These are phyloP conservation scores for Apamea crenata DNA, from an alignment of 2,888 invertebrate genomes.

Conservation along the genomic window DNA sequence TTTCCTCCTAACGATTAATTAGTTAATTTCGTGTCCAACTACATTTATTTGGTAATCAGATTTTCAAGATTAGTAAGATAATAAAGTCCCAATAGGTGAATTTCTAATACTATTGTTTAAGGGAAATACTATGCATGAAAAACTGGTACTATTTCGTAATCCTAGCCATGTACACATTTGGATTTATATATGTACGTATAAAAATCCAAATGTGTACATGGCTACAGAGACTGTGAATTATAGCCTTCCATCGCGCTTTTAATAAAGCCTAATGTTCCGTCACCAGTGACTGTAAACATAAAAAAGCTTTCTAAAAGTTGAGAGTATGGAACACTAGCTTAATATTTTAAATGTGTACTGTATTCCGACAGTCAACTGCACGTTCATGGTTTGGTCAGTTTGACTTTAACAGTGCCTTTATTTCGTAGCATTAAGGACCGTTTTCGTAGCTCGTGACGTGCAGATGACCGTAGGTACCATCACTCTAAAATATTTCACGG, in stretches of 20 bases:
- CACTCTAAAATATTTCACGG: neutral
- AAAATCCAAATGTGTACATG: no score
- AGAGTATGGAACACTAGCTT: neutral
- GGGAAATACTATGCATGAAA: neutral
- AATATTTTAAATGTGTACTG: constrained; percentile 4
- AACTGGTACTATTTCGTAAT: neutral
- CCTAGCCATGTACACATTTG: neutral
- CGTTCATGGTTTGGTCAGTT: neutral
- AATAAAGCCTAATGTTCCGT: constrained; percentile 25
- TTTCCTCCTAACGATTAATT: neutral
- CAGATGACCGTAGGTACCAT: neutral
- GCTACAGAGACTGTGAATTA: neutral
- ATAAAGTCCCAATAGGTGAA: neutral
- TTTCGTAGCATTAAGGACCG: neutral
- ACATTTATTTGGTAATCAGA: neutral
- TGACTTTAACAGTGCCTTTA: neutral
- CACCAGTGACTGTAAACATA: constrained; percentile 22
- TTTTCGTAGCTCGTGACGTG: neutral
- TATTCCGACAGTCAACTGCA: neutral
- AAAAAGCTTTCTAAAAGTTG: constrained; percentile 34
- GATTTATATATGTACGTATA: neutral
- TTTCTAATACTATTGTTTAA: neutral
- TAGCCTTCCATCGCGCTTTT: constrained; percentile 12
- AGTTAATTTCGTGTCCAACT: neutral
- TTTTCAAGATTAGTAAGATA: neutral